Percentiles rank a stretch among this genome's conserved stretches.
Evolutionary conservation across 2,888 invertebrate genomes (phyloP).

Genomic region (Drosophila subquinaria): DNA sequence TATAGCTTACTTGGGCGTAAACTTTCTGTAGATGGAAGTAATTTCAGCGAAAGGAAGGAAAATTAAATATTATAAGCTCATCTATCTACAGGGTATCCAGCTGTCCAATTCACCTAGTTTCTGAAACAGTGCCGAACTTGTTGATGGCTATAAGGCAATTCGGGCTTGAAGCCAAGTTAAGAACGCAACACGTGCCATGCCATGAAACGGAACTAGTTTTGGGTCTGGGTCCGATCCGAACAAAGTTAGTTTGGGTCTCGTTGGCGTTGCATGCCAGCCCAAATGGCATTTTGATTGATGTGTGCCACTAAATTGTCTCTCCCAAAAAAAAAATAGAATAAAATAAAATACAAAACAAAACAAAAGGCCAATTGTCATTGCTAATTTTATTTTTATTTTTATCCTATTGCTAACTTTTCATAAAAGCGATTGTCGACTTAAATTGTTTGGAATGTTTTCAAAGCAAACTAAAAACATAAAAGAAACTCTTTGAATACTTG

Average conservation of each 20-base stretch:
- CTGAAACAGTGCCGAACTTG: slow-evolving; percentile 50
- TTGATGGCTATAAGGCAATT: slow-evolving; percentile 57
- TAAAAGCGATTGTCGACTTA: slow-evolving; percentile 18
- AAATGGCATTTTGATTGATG: slow-evolving; percentile 78
- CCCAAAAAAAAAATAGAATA: slow-evolving; percentile 3
- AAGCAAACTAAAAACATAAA: slow-evolving; percentile 13
- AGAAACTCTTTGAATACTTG: background rate
- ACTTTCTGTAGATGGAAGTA: background rate
- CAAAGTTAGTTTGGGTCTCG: slow-evolving; percentile 23
- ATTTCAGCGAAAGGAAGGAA: background rate
- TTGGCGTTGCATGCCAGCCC: slow-evolving; percentile 51
- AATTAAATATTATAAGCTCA: background rate
- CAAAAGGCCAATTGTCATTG: slow-evolving; percentile 50
- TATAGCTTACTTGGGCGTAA: too few species aligned
- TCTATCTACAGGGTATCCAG: slow-evolving; percentile 4
- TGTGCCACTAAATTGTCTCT: slow-evolving; percentile 60
- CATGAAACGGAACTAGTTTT: slow-evolving; percentile 15
- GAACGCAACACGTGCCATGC: slow-evolving; percentile 73
- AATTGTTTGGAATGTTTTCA: slow-evolving; percentile 7
- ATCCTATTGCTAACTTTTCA: slow-evolving; percentile 10
- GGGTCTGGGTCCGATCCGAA: slow-evolving; percentile 16
- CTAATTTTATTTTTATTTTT: slow-evolving; percentile 15
- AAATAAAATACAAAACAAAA: background rate
- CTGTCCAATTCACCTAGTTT: background rate
- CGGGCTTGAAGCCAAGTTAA: slow-evolving; percentile 56